Base-by-base conservation (phyloP, 2,797 vertebrate species). In the Melanotaenia maccullochi region DNA sequence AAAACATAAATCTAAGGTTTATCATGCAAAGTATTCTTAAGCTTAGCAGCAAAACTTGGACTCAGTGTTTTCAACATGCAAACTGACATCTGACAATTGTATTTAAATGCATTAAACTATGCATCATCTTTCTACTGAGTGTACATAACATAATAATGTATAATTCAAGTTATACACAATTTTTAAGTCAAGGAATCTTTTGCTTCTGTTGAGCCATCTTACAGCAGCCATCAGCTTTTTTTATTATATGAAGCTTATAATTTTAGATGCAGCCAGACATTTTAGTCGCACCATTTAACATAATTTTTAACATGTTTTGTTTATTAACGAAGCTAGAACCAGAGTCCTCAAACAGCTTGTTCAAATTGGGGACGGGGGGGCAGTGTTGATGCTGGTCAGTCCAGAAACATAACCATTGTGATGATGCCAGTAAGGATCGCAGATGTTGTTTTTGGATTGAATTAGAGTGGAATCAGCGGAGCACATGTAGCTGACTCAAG, bases 381-480 rank as follows among this genome's bases (percentile, higher is more conserved):
- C 38, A 44, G 36, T 65, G 68, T 66, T 82, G 68, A 42, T 70
- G 66, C 6, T 11, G 22, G 36, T 49, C 18, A 2, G 40, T 69
- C 52, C 60, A 76, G 71, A 74, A 76, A 51, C 8, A 38, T 56
- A 83, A 61, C 76, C 58, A 35, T 14, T 71, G 61, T 9, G 35
- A 71, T 42, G 59, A 51, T 44, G 42, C 57, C 47, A 61, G 44
- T n/a, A 52, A 68, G n/a, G 61, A 74, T 28, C 0, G 0, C 75
- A 86, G 76, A 83, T 87, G 81, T 79, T 84, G 74, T 82, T 82
- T 80, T 82, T 22, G 57, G 57, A 18, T 54, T 36, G 60, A 68
- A 33, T 6, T 65, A 65, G 42, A 51, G 9, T 40, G 5, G 2
- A 75, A 60, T 60, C 49, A 18, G 4, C 11, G 40, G 32, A 36